A percentile compares a stretch with the other conserved stretches of the same genome.
phyloP scores from a whole-genome alignment of 2,888 invertebrate species.

The Stratiomys singularior region DNA sequence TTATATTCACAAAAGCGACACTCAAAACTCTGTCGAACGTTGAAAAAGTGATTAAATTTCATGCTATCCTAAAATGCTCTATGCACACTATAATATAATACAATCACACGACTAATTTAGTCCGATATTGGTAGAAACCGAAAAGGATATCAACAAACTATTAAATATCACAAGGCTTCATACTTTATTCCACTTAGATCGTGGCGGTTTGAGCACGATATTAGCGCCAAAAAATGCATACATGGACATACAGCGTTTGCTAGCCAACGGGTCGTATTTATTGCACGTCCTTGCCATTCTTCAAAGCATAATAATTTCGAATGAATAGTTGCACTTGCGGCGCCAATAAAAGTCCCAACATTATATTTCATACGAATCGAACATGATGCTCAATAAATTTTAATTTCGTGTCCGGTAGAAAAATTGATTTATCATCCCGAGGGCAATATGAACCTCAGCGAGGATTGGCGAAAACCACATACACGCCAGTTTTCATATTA shows the following conservation, averaged over 20 bases:
- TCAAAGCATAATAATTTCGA: conserved; percentile 22
- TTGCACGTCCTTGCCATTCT: conserved; percentile 23
- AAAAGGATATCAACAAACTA: conserved; percentile 36
- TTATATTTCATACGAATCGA: conserved; percentile 32
- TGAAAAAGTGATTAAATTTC: conserved; percentile 14
- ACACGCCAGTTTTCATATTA: conserved; percentile 25
- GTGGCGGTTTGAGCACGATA: not conserved
- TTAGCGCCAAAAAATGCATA: not conserved
- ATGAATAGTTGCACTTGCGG: conserved; percentile 16
- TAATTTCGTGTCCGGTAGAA: conserved; percentile 37
- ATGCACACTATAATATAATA: conserved; percentile 24
- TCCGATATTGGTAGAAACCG: conserved; percentile 13
- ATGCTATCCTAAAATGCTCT: not conserved
- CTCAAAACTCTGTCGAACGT: not conserved
- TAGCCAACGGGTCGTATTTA: not conserved
- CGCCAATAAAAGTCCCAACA: conserved; percentile 30
- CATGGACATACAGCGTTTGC: not conserved
- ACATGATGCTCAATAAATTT: conserved; percentile 43
- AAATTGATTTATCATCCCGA: conserved; percentile 18
- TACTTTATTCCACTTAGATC: conserved; percentile 30
- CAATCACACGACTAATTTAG: conserved; percentile 42
- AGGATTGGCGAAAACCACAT: conserved; percentile 1
- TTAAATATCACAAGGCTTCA: conserved; percentile 39
- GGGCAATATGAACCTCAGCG: not conserved
- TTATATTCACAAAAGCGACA: not conserved